Evolutionary conservation across 2,888 invertebrate species (phyloP), one percentile per base, ranked within the genome.

Genomic region (Catocala nupta): DNA sequence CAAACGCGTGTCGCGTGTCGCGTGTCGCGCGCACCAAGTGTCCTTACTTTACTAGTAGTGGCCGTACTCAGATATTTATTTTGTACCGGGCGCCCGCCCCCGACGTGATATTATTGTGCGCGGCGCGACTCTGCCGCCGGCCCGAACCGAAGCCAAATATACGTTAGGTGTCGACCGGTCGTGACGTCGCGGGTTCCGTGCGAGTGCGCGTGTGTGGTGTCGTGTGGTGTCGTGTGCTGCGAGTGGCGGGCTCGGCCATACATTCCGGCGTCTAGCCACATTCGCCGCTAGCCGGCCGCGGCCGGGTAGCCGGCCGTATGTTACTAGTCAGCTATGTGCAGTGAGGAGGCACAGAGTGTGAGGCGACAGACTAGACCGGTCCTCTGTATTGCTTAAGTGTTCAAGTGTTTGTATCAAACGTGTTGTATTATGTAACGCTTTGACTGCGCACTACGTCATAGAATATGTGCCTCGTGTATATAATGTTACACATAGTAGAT

Each of bases 21-120:
- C 71, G 58, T 67, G 55, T 56, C 66, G 65, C 62, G 66, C 64
- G 68, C 70, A 84, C 87, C 88, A 93, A 93, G 93, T 93, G 93
- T 88, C 93, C 93, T 93, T 93, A 93, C 85, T 80, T 83, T 90
- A 89, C 90, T 78, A 84, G 68, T 85, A 87, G 79, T 82, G 85
- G 77, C 81, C 83, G 80, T 63, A 71, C 71, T 75, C 75, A 72
- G 66, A 69, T 77, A 77, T 77, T 77, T 77, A 77, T 77, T 74
- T 77, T 64, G 72, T 76, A 65, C 58, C 68, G 73, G 25, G 36
- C 36, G 36, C 6, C 8, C 36, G 36, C 36, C 33, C 48, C 55
- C 66, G 68, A 65, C 72, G 77, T 77, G 75, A 77, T 77, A 77
- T 51, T 55, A 7, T 44, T 34, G 43, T 16, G 12, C 10, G 49